phyloP scores from a whole-genome alignment of 2,113 vertebrate species.

The Turnix velox region DNA sequence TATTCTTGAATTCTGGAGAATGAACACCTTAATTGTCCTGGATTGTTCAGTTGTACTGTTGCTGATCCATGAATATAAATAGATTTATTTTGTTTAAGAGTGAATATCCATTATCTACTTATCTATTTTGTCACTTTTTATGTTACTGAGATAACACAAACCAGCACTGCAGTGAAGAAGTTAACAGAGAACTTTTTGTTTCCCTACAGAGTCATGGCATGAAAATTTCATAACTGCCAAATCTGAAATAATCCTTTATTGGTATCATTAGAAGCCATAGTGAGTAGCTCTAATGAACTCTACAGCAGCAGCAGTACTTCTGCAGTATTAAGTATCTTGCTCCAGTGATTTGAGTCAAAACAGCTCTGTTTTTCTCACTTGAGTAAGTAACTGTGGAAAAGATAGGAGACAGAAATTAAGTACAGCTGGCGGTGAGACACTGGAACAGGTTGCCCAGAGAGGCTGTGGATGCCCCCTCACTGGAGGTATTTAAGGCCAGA shows the following conservation, averaged over 20 bases:
- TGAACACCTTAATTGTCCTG: not conserved
- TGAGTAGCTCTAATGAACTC: not conserved
- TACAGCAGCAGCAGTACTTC: not conserved
- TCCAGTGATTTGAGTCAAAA: not conserved
- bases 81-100: not conserved
- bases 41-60: not conserved
- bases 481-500: too few species aligned
- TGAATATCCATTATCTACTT: not conserved
- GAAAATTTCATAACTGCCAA: not conserved
- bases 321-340: not conserved
- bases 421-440: too few species aligned
- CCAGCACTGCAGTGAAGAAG: not conserved
- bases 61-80: not conserved
- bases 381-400: not conserved
- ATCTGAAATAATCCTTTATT: not conserved
- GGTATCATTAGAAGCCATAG: not conserved
- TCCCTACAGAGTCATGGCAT: fast-evolving
- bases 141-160: not conserved
- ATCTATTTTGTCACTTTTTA: not conserved
- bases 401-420: not conserved
- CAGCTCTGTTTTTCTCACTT: not conserved
- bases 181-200: not conserved
- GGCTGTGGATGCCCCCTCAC: too few species aligned
- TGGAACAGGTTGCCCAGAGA: too few species aligned
- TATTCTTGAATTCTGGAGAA: not conserved